phyloP scores from a whole-genome alignment of 2,113 vertebrate genomes.

The Onychostoma macrolepis region DNA sequence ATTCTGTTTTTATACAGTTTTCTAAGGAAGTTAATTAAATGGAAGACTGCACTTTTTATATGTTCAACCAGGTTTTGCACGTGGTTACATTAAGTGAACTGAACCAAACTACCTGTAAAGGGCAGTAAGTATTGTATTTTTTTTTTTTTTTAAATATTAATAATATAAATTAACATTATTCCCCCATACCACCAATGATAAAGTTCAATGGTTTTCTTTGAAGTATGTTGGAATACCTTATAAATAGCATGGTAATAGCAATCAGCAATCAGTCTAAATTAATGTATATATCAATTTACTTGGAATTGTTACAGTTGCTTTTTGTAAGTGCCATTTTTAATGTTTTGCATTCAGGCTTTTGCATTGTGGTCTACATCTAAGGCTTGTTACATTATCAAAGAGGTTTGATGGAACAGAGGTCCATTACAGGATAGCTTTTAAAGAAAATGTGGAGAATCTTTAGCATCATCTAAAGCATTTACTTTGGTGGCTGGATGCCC shows the following conservation, averaged over 20 bases:
- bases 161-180: no score
- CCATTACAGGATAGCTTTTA: conserved; percentile 5
- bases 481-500: neutral
- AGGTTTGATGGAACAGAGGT: neutral
- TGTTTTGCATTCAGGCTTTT: neutral
- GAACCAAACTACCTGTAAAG: no score
- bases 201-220: neutral
- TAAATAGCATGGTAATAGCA: neutral
- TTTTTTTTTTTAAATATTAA: no score
- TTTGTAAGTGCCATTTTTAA: neutral
- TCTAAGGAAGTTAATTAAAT: neutral
- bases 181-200: neutral
- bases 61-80: no score
- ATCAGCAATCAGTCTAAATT: neutral
- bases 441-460: neutral
- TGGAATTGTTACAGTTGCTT: neutral
- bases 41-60: no score
- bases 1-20: neutral
- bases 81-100: no score
- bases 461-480: conserved; percentile 2
- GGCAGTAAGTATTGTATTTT: no score
- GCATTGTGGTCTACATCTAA: neutral
- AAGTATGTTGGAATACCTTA: neutral
- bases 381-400: neutral
- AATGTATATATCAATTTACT: neutral